Percentiles rank a stretch among this genome's conserved stretches.
Conservation (phyloP, 2,888 invertebrate species). For the Campoplex capitator region DNA sequence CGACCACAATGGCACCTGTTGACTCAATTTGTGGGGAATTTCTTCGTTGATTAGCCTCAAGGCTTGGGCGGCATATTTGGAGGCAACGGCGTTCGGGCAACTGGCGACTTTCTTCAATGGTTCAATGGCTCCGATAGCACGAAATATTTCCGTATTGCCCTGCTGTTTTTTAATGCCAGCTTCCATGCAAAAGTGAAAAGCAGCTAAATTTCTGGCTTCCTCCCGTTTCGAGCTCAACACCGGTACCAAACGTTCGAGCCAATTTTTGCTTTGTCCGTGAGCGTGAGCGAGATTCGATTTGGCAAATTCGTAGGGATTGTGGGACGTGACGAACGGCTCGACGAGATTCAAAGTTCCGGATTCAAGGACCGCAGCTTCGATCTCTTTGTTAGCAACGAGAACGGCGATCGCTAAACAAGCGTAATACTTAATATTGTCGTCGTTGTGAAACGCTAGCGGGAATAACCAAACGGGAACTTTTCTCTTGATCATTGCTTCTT, state of each 20-base stretch:
- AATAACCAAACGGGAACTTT: constrained; percentile 99
- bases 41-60: constrained; percentile 97
- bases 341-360: constrained; percentile 98
- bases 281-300: constrained; percentile 96
- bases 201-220: constrained; percentile 98
- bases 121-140: constrained; percentile 97
- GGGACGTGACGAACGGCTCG: constrained; percentile 97
- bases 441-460: constrained; percentile 97
- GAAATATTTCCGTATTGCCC: constrained; percentile 95
- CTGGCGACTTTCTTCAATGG: constrained; percentile 98
- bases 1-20: constrained; percentile 99
- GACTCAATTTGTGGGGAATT: constrained; percentile 98
- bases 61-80: constrained; percentile 98
- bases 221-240: constrained; percentile 97
- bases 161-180: constrained; percentile 98
- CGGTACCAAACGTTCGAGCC: constrained; percentile 96
- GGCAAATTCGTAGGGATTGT: constrained; percentile 98
- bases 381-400: constrained; percentile 98
- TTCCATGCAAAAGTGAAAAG: constrained; percentile 99
- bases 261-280: constrained; percentile 97
- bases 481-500: constrained; percentile 98
- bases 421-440: constrained; percentile 99
- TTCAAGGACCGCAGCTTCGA: constrained; percentile 97
- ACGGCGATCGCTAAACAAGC: constrained; percentile 99
- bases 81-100: constrained; percentile 98